phyloP scores from a whole-genome alignment of 2,113 vertebrate genomes.

The Cephalopholis sonnerati region DNA sequence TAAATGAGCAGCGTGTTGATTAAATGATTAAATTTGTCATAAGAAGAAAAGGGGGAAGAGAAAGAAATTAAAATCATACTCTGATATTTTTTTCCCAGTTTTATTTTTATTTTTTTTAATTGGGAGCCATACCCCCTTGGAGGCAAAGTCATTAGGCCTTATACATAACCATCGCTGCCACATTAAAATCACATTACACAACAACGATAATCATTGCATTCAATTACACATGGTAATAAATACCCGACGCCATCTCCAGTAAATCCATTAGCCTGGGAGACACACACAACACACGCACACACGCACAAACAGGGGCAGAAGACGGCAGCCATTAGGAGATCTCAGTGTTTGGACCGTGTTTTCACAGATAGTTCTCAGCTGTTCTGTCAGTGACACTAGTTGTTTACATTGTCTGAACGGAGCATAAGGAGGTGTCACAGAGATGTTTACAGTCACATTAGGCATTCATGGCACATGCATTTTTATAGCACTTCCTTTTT shows the following conservation, averaged over 20 bases:
- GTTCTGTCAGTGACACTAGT: conserved; percentile 20
- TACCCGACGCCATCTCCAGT: conserved; percentile 84
- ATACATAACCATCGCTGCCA: conserved; percentile 87
- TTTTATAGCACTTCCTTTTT: conserved; percentile 39
- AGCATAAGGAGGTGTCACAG: conserved; percentile 28
- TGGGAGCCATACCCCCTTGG: conserved; percentile 79
- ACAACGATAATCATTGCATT: conserved; percentile 89
- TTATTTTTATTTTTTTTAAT: conserved; percentile 71
- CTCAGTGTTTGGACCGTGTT: conserved; percentile 54
- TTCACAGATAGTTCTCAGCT: conserved; percentile 45
- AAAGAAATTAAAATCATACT: conserved; percentile 73
- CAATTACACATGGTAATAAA: conserved; percentile 89
- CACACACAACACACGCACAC: conserved; percentile 60
- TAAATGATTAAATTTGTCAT: conserved; percentile 80
- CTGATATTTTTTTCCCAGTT: conserved; percentile 64
- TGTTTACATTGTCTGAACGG: conserved; percentile 55
- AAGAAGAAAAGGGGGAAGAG: conserved; percentile 55
- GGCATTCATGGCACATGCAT: conserved; percentile 34
- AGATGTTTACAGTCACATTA: conserved; percentile 49
- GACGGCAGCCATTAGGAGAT: conserved; percentile 43
- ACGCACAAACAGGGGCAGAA: conserved; percentile 37
- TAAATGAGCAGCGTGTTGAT: conserved; percentile 72
- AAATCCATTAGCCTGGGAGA: conserved; percentile 87
- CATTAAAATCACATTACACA: conserved; percentile 91
- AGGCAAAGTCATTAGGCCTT: conserved; percentile 87